These are phyloP conservation scores for Oryzias sinensis DNA, from an alignment of 2,797 vertebrate genomes.

Conservation along the genomic window DNA sequence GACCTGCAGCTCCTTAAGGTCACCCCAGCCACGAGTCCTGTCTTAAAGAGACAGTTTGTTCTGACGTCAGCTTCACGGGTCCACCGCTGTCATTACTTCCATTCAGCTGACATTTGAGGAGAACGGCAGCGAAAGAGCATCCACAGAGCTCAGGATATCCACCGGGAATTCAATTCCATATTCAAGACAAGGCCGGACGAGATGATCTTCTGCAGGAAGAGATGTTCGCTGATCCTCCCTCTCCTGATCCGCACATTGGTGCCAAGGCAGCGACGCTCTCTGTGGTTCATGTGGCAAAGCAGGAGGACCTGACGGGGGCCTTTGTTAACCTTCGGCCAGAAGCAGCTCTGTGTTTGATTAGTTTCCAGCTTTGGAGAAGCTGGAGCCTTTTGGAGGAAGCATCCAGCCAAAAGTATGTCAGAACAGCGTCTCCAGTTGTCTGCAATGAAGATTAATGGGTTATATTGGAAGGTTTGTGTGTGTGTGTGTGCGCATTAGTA, in stretches of 20 bases:
- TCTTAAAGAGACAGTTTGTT: conserved; percentile 53
- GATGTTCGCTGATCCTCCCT: conserved; percentile 70
- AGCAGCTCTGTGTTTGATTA: conserved; percentile 75
- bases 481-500: conserved; percentile 28
- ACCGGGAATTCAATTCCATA: conserved; percentile 72
- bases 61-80: conserved; percentile 37
- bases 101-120: conserved; percentile 61
- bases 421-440: conserved; percentile 73
- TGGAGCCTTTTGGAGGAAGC: conserved; percentile 65
- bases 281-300: conserved; percentile 65
- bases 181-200: conserved; percentile 65
- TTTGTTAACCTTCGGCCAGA: conserved; percentile 76
- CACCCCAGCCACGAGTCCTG: conserved; percentile 39
- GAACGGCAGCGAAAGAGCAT: conserved; percentile 57
- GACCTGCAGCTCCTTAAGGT: conserved; percentile 12
- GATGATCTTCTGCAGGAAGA: conserved; percentile 78
- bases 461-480: conserved; percentile 59
- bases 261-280: conserved; percentile 66
- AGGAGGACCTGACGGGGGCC: conserved; percentile 72
- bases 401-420: conserved; percentile 73
- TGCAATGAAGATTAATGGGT: conserved; percentile 74
- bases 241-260: conserved; percentile 57
- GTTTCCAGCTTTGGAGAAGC: conserved; percentile 72
- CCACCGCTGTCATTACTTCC: conserved; percentile 49
- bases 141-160: conserved; percentile 59